phyloP scores from a whole-genome alignment of 2,888 invertebrate species.

The Cerceris ruficornis region DNA sequence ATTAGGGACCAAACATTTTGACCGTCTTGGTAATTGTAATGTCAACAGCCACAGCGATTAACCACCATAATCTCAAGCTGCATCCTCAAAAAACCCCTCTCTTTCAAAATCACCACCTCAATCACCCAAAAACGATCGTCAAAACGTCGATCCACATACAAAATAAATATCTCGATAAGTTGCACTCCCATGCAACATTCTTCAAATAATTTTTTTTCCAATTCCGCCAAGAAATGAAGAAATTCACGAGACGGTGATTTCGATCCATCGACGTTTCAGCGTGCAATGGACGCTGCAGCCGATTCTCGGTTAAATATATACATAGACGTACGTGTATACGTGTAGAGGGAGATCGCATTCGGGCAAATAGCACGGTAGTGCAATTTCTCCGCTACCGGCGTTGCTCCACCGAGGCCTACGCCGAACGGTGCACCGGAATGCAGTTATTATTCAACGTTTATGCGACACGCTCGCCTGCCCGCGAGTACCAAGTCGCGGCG shows the following conservation, averaged over 20 bases:
- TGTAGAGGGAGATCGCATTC: slow-evolving; percentile 1
- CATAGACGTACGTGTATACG: slow-evolving; percentile 22
- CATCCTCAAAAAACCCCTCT: neutral
- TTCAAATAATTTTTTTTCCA: neutral
- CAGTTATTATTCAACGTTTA: slow-evolving; percentile 77
- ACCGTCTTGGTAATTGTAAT: too few relatives aligned
- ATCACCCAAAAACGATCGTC: neutral
- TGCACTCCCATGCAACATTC: neutral
- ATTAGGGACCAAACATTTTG: too few relatives aligned
- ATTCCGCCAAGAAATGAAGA: neutral
- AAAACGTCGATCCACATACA: neutral
- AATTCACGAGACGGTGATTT: neutral
- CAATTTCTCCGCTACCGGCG: slow-evolving; percentile 14
- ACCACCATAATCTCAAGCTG: too few relatives aligned
- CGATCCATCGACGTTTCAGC: slow-evolving; percentile 27
- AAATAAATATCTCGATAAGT: neutral
- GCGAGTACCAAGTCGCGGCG: slow-evolving; percentile 49
- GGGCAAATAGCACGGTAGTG: slow-evolving; percentile 22
- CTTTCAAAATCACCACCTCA: neutral
- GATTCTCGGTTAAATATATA: slow-evolving; percentile 60
- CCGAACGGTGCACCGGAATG: slow-evolving; percentile 67
- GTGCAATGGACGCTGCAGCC: slow-evolving; percentile 51
- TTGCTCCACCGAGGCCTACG: slow-evolving; percentile 11
- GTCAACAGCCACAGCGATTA: too few relatives aligned
- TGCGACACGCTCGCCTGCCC: slow-evolving; percentile 70